Conservation (phyloP, 2,113 vertebrate genomes). For the Stictonetta naevosa region DNA sequence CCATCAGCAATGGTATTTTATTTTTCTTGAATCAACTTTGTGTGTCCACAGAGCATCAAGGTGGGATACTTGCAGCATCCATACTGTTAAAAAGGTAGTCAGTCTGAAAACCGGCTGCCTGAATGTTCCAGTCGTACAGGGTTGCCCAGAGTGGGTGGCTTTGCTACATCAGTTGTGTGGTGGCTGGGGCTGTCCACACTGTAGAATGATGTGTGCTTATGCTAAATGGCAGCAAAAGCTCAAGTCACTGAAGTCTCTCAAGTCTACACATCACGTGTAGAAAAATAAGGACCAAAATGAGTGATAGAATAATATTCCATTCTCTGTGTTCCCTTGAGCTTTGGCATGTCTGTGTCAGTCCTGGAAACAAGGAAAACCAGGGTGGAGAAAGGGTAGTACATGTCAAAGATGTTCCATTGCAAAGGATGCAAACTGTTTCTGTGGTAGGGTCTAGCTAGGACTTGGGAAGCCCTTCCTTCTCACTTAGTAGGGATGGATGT, state of each 20-base stretch:
- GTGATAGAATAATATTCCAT: background rate
- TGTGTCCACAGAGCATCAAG: background rate
- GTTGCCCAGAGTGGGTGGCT: background rate
- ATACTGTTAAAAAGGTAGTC: background rate
- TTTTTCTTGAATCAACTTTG: background rate
- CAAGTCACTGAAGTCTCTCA: too few relatives aligned
- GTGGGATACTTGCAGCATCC: background rate
- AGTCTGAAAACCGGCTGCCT: background rate
- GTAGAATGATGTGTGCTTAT: background rate
- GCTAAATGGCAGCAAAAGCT: background rate
- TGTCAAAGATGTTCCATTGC: background rate
- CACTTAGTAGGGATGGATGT: background rate
- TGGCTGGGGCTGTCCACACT: rapidly evolving
- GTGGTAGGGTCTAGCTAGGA: background rate
- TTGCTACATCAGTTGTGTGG: background rate
- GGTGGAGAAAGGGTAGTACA: background rate
- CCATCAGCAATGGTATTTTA: background rate
- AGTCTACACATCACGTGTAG: too few relatives aligned
- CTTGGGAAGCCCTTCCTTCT: background rate
- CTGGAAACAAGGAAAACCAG: background rate
- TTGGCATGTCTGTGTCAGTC: background rate
- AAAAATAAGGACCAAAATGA: background rate
- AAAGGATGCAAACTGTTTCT: background rate
- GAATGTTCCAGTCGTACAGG: background rate
- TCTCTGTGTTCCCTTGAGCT: background rate